These are phyloP conservation scores for Phodopus roborovskii DNA, from an alignment of 2,113 vertebrate species.

Conservation along the genomic window DNA sequence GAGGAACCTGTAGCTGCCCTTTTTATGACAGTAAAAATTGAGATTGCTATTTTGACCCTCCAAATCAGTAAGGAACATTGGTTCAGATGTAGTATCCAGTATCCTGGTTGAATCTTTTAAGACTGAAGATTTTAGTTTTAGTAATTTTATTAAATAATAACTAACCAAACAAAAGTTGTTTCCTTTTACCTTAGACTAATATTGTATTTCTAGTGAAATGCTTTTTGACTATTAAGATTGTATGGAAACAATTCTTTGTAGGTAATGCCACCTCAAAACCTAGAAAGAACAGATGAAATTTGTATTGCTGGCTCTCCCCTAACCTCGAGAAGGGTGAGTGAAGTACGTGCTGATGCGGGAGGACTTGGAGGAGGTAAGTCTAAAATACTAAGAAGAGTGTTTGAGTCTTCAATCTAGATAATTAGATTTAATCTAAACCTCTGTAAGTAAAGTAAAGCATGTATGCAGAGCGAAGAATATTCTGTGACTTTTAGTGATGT, in stretches of 20 bases:
- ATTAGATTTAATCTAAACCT: not conserved
- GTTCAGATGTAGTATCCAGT: not conserved
- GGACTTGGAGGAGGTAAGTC: conserved; percentile 86
- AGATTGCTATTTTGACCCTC: not conserved
- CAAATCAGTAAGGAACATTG: not conserved
- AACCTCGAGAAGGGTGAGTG: conserved; percentile 85
- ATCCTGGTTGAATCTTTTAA: conserved; percentile 47
- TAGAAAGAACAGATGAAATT: conserved; percentile 87
- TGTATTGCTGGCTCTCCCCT: conserved; percentile 80
- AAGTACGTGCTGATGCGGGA: conserved; percentile 86
- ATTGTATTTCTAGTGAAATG: not conserved
- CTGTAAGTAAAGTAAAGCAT: not conserved
- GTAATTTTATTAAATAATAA: conserved; percentile 23
- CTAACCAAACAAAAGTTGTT: not conserved
- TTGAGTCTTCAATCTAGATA: not conserved
- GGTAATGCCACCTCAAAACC: conserved; percentile 95
- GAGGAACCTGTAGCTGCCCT: not conserved
- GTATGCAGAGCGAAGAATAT: not conserved
- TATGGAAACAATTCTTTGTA: conserved; percentile 73
- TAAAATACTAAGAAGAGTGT: not conserved
- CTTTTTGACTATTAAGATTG: not conserved
- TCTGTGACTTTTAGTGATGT: not conserved
- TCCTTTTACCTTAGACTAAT: conserved; percentile 9
- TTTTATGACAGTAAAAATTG: not conserved
- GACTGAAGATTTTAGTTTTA: not conserved